Conservation (phyloP, 2,888 invertebrate species). For the Leptinotarsa haldemani region DNA sequence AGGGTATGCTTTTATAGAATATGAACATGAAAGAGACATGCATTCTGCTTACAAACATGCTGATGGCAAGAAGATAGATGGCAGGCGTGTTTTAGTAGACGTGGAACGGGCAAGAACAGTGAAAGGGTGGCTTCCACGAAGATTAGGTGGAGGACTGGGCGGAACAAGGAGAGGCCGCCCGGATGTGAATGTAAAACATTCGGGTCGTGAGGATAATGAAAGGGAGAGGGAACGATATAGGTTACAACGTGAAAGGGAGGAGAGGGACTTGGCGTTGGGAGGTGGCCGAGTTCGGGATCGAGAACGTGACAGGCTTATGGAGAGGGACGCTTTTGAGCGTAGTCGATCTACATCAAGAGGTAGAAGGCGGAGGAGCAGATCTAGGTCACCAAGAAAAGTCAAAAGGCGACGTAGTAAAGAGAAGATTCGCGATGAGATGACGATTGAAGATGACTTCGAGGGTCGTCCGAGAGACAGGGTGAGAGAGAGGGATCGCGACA, state of each 20-base stretch:
- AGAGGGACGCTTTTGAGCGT: background rate
- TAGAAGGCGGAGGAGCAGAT: constrained; percentile 60
- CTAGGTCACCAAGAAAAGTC: constrained; percentile 69
- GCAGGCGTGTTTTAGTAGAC: constrained; percentile 96
- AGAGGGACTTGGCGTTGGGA: constrained; percentile 46
- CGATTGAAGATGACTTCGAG: constrained; percentile 65
- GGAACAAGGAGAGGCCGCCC: constrained; percentile 96
- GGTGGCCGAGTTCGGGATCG: constrained; percentile 64
- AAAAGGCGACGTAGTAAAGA: constrained; percentile 71
- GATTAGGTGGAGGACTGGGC: constrained; percentile 97
- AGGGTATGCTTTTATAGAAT: constrained; percentile 99
- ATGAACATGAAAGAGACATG: constrained; percentile 99
- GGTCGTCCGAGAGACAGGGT: constrained; percentile 63
- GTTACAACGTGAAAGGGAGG: constrained; percentile 67
- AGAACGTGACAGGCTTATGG: background rate
- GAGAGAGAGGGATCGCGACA: constrained; percentile 69
- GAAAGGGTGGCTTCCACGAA: constrained; percentile 97
- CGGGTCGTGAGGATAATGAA: constrained; percentile 94
- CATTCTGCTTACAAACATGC: constrained; percentile 99
- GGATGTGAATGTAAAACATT: constrained; percentile 96
- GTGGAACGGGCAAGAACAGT: constrained; percentile 98
- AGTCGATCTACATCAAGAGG: constrained; percentile 64
- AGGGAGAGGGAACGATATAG: constrained; percentile 85
- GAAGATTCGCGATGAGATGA: constrained; percentile 67
- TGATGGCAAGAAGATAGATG: constrained; percentile 99